Evolutionary conservation across 1,140 invertebrate species (phyloP).

Genomic region (Brachionus paranguensis): DNA sequence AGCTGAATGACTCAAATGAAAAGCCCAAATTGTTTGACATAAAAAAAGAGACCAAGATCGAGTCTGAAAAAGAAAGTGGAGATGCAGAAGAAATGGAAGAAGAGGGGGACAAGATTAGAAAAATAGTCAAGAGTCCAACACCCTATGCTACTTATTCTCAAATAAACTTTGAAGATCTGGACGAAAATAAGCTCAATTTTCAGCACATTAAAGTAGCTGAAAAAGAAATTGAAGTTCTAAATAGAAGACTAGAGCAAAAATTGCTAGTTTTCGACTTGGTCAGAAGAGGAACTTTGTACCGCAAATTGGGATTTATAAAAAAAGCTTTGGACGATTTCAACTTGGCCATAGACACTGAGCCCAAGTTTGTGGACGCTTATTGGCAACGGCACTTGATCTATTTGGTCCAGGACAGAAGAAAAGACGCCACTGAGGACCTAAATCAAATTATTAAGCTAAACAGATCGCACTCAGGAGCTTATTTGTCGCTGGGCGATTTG

Average conservation of each 20-base stretch:
- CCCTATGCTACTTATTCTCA: conserved; percentile 45
- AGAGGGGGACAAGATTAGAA: neutral
- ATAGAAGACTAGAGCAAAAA: neutral
- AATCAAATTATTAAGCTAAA: conserved; percentile 52
- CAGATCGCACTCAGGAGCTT: conserved; percentile 50
- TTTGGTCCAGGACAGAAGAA: conserved; percentile 50
- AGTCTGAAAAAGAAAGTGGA: neutral
- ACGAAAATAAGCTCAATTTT: conserved; percentile 43
- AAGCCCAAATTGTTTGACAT: neutral
- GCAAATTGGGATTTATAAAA: conserved; percentile 47
- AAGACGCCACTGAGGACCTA: conserved; percentile 51
- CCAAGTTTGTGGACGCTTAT: conserved; percentile 51
- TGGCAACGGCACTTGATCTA: conserved; percentile 55
- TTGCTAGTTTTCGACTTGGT: conserved; percentile 51
- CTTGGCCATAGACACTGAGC: conserved; percentile 49
- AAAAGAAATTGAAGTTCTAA: conserved; percentile 29
- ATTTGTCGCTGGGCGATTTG: conserved; percentile 53
- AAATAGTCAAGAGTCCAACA: conserved; percentile 42
- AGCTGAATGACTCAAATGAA: conserved; percentile 43
- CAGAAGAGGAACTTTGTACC: conserved; percentile 50
- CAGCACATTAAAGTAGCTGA: neutral
- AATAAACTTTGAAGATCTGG: conserved; percentile 48
- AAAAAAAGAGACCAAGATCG: conserved; percentile 39
- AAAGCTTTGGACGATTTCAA: conserved; percentile 48
- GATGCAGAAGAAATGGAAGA: neutral